Evolutionary conservation across 1,140 invertebrate genomes (phyloP).

Genomic region (Diorhabda sublineata): DNA sequence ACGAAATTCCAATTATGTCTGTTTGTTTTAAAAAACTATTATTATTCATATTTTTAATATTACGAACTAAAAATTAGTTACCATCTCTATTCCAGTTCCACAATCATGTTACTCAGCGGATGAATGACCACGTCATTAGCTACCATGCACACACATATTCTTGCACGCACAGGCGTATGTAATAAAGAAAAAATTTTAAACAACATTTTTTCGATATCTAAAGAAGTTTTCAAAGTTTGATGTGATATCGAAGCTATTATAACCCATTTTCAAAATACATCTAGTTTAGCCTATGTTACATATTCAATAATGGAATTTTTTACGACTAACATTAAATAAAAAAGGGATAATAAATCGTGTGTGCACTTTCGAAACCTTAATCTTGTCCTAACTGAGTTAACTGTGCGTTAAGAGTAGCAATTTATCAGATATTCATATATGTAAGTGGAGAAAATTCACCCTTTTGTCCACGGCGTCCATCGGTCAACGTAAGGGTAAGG

Average conservation of each 20-base stretch:
- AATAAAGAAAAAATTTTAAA: background rate
- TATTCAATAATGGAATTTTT: no score
- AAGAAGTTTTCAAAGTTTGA: no score
- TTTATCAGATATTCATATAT: background rate
- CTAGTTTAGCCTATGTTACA: no score
- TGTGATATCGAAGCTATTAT: no score
- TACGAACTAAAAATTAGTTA: background rate
- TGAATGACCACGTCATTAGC: slow-evolving; percentile 33
- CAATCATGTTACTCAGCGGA: slow-evolving; percentile 8
- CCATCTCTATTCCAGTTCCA: background rate
- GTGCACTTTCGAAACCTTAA: background rate
- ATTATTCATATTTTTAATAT: no score
- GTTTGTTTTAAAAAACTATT: no score
- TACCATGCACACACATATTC: slow-evolving; percentile 10
- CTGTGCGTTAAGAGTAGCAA: slow-evolving; percentile 1
- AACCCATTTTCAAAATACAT: no score
- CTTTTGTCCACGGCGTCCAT: background rate
- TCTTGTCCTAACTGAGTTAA: slow-evolving; percentile 2
- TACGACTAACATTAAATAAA: no score
- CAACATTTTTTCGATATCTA: background rate
- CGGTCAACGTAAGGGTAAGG: slow-evolving; percentile 1
- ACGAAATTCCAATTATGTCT: no score
- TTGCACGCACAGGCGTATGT: background rate
- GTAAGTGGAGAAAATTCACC: slow-evolving; percentile 1
- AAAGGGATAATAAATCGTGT: background rate